Conservation (phyloP, 1,140 invertebrate species). For the Protaetia brevitarsis region DNA sequence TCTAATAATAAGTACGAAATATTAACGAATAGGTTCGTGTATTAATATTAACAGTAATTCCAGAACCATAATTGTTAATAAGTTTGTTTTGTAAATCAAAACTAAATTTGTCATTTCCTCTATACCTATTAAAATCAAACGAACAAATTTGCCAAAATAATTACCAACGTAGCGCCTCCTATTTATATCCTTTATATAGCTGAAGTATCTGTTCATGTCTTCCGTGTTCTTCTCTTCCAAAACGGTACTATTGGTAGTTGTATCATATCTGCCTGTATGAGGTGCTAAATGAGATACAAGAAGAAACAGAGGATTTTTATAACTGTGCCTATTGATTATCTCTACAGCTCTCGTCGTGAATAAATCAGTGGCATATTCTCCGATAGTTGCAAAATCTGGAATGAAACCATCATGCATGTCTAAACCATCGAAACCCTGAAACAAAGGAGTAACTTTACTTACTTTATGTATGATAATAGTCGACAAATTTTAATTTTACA, state of each 20-base stretch:
- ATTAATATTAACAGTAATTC: no score
- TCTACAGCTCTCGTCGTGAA: slow-evolving; percentile 70
- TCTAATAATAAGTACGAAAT: no score
- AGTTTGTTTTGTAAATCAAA: background rate
- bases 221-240: slow-evolving; percentile 70
- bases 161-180: slow-evolving; percentile 75
- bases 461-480: background rate
- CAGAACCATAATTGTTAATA: background rate
- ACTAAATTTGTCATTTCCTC: background rate
- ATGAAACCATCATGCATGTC: slow-evolving; percentile 39
- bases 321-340: slow-evolving; percentile 65
- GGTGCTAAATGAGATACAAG: slow-evolving; percentile 76
- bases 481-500: no score
- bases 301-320: slow-evolving; percentile 67
- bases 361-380: slow-evolving; percentile 73
- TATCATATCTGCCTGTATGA: slow-evolving; percentile 64
- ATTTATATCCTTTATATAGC: slow-evolving; percentile 68
- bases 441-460: background rate
- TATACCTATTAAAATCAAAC: background rate
- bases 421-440: slow-evolving; percentile 30
- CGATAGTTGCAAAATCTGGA: slow-evolving; percentile 53
- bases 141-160: background rate
- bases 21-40: no score
- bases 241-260: slow-evolving; percentile 50
- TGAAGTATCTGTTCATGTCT: slow-evolving; percentile 70